Conservation (phyloP, 2,113 vertebrate genomes). For the Ginglymostoma cirratum region DNA sequence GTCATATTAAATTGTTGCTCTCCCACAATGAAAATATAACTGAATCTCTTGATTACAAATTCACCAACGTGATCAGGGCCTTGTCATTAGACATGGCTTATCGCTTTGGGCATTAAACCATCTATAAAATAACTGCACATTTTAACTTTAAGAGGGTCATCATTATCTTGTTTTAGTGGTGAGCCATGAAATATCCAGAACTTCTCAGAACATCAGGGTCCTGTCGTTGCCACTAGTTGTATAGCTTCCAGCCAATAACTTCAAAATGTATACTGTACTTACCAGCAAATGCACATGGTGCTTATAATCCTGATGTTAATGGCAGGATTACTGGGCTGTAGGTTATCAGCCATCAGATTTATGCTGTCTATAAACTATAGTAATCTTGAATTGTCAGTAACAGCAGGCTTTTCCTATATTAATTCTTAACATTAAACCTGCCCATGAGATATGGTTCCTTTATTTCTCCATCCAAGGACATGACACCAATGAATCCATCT, state of each 20-base stretch:
- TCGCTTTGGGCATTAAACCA: neutral
- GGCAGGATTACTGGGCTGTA: neutral
- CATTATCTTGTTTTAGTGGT: neutral
- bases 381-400: neutral
- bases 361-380: neutral
- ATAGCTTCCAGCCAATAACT: neutral
- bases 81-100: neutral
- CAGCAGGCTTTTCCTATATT: neutral
- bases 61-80: neutral
- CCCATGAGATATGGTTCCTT: neutral
- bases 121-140: neutral
- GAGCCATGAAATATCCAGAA: neutral
- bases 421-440: neutral
- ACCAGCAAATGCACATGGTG: neutral
- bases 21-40: neutral
- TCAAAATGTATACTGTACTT: neutral
- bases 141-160: neutral
- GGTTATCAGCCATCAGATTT: neutral
- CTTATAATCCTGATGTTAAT: neutral
- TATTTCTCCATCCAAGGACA: neutral
- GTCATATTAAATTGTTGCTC: neutral
- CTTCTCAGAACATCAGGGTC: neutral
- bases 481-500: neutral
- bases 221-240: neutral
- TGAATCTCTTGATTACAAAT: neutral